Evolutionary conservation across 1,140 invertebrate species (phyloP).

Genomic region (Carposina sasakii): DNA sequence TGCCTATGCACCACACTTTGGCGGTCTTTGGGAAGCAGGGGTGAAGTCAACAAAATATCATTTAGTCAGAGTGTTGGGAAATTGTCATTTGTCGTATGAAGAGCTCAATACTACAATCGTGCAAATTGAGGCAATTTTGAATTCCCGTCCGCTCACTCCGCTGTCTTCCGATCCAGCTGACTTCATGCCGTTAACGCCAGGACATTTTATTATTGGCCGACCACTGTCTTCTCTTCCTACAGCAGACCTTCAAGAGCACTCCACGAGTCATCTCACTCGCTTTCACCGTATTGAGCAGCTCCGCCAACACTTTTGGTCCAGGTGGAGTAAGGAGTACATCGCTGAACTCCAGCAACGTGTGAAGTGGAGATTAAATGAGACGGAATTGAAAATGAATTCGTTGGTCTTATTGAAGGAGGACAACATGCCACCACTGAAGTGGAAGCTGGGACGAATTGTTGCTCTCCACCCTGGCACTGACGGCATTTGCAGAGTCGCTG

Average conservation of each 20-base stretch:
- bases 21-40: background rate
- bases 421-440: constrained; percentile 9
- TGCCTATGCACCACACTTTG: background rate
- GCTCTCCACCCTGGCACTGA: constrained; percentile 4
- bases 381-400: background rate
- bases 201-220: constrained; percentile 34
- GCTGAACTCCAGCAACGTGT: constrained; percentile 19
- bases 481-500: constrained; percentile 3
- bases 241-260: background rate
- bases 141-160: constrained; percentile 32
- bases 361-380: constrained; percentile 26
- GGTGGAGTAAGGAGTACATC: constrained; percentile 32
- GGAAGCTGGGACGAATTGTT: constrained; percentile 18
- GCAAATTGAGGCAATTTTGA: constrained; percentile 36
- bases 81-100: constrained; percentile 30
- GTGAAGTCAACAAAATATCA: constrained; percentile 1
- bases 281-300: constrained; percentile 7
- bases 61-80: constrained; percentile 17
- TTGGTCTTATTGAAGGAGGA: constrained; percentile 15
- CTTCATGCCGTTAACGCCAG: constrained; percentile 20
- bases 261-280: background rate
- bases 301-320: constrained; percentile 30
- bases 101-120: constrained; percentile 27
- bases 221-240: constrained; percentile 1
- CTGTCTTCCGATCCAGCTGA: constrained; percentile 16